Evolutionary conservation across 2,797 vertebrate species (phyloP).

Genomic region (Coregonus ussuriensis): DNA sequence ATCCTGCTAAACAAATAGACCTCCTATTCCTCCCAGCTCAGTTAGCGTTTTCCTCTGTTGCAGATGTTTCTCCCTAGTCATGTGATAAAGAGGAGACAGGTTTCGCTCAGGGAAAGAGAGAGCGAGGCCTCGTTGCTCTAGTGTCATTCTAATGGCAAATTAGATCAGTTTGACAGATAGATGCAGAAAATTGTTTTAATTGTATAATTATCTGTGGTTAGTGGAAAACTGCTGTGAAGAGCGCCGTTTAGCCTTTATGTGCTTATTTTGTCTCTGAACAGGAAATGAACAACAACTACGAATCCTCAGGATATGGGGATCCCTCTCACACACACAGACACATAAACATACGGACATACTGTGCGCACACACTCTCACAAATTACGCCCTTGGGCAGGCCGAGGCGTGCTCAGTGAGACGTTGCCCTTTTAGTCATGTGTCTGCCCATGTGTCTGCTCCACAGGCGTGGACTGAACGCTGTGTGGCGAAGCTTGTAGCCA

Average conservation of each 20-base stretch:
- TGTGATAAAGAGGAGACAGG: constrained; percentile 25
- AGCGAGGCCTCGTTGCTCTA: constrained; percentile 53
- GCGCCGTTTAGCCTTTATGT: constrained; percentile 63
- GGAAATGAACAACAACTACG: constrained; percentile 73
- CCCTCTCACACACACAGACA: neutral
- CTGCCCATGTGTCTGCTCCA: constrained; percentile 59
- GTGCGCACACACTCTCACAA: constrained; percentile 6
- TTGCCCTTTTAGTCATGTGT: constrained; percentile 63
- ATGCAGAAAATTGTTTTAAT: constrained; percentile 78
- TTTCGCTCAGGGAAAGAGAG: constrained; percentile 31
- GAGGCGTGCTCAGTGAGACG: constrained; percentile 62
- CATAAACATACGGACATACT: constrained; percentile 8
- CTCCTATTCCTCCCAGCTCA: constrained; percentile 33
- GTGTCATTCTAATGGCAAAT: constrained; percentile 66
- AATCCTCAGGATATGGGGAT: constrained; percentile 62
- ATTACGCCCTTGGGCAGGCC: constrained; percentile 56
- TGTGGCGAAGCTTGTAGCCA: constrained; percentile 34
- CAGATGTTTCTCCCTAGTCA: constrained; percentile 48
- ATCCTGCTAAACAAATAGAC: constrained; percentile 59
- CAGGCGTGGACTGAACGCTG: constrained; percentile 36
- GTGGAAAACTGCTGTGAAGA: constrained; percentile 66
- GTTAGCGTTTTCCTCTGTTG: constrained; percentile 30
- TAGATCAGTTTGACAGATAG: constrained; percentile 74
- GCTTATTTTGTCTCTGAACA: constrained; percentile 68
- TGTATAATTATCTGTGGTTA: constrained; percentile 73